Evolutionary conservation across 2,797 vertebrate species (phyloP), one percentile per base, ranked within the genome.

Genomic region (Acipenser ruthenus): DNA sequence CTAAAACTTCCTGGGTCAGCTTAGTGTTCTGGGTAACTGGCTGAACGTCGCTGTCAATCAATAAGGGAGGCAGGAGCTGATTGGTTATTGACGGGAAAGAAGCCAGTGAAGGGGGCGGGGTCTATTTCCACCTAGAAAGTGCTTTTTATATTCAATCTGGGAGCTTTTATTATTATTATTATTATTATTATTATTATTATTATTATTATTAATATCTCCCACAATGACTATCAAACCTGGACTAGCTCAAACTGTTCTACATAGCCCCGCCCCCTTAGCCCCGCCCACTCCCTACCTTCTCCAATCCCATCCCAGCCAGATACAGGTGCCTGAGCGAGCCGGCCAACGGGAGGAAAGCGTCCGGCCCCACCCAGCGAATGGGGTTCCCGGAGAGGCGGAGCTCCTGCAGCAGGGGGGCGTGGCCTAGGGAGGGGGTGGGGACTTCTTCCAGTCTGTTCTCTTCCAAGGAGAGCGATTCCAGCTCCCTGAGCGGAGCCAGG

Each of bases 391-490:
- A 91, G 66, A 99, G 82, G 73, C 86, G 85, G 75, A 99, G 86
- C 73, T 99, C 91, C 0, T 75, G 80, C 64, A 96, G 82, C 71
- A 78, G 83, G 0, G 67, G 69, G 52, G 88, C 74, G 59, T 84
- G 88, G 56, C 50, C 9, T 70, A 95, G 77, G 0, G 91, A 88
- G 2, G 79, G 77, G 0, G 88, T 91, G 70, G 94, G 96, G 67
- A 98, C 91, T 56, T 88, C 89, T 0, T 56, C 83, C 56, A 98
- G 80, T 68, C 71, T 82, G 77, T 98, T 99, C 61, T 86, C 77
- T 11, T 93, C 93, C 37, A 99, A 80, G 69, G 94, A 83, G 70
- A 99, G 83, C 18, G 88, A 93, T 67, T 96, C 90, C 1, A 98
- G 86, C 77, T 91, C 84, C 1, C 48, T 69, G 52, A 83, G 80